Percentiles rank a stretch among this genome's conserved stretches.
Evolutionary conservation across 2,113 vertebrate genomes (phyloP).

Genomic region (Onychorhynchus coronatus): DNA sequence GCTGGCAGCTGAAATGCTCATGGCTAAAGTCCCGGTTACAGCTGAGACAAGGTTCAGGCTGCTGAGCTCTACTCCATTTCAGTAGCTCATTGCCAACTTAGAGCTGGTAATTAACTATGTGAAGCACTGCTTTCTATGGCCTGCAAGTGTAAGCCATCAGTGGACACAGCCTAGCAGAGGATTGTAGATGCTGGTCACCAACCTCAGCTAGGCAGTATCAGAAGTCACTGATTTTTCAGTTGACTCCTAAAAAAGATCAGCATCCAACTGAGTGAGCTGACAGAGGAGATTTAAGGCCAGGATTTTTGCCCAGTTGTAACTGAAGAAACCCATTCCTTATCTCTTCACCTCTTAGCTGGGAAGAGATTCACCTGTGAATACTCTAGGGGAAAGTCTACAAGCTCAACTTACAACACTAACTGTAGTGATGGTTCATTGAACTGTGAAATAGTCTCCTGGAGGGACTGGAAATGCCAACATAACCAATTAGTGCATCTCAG

Average conservation of each 20-base stretch:
- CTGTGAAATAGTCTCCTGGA: not conserved
- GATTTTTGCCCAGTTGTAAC: not conserved
- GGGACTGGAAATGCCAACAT: not conserved
- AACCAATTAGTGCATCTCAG: not conserved
- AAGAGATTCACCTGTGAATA: not conserved
- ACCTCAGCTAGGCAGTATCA: not conserved
- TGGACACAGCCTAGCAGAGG: not conserved
- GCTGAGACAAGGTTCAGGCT: conserved; percentile 7
- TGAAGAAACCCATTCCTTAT: not conserved
- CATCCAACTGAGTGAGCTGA: not conserved
- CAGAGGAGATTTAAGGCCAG: not conserved
- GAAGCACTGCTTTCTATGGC: not conserved
- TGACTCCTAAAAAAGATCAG: not conserved
- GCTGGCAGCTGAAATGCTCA: not conserved
- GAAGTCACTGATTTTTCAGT: not conserved
- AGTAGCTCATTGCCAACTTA: not conserved
- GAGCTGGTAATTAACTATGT: not conserved
- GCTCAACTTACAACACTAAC: not conserved
- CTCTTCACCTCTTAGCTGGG: not conserved
- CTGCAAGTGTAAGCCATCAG: not conserved
- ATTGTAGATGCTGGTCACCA: not conserved
- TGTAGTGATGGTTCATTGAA: not conserved
- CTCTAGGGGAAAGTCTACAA: not conserved
- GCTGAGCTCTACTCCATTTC: not conserved
- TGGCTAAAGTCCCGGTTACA: conserved; percentile 37